Evolutionary conservation across 1,140 invertebrate species (phyloP).

Genomic region (Neoseiulus cucumeris): DNA sequence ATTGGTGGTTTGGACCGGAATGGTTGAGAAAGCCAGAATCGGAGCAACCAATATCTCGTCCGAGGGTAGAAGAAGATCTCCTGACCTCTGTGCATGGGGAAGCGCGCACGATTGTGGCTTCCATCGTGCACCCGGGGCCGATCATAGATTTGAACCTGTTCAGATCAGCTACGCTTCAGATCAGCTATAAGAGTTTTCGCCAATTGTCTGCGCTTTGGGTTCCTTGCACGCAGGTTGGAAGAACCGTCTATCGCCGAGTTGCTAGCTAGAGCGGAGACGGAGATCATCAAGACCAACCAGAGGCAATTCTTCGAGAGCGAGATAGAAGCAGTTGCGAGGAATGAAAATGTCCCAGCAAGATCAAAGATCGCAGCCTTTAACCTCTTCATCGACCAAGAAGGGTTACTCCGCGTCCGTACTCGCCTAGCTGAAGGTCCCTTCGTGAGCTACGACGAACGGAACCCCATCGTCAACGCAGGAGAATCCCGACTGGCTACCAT

Average conservation of each 20-base stretch:
- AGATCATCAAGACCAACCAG: background rate
- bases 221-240: no score
- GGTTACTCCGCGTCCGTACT: background rate
- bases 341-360: background rate
- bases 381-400: conserved; percentile 10
- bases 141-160: no score
- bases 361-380: background rate
- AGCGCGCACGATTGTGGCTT: no score
- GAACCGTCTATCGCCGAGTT: no score
- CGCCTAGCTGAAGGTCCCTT: background rate
- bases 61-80: background rate
- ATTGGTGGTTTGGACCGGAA: background rate
- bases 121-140: no score
- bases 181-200: no score
- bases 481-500: background rate
- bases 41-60: background rate
- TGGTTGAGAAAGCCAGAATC: background rate
- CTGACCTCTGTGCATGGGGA: background rate
- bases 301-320: background rate
- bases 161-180: no score
- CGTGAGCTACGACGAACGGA: background rate
- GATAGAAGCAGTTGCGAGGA: background rate
- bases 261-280: background rate
- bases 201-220: no score
- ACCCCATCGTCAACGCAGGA: background rate